Base-by-base conservation (phyloP, 2,797 vertebrate genomes). In the Scyliorhinus canicula region DNA sequence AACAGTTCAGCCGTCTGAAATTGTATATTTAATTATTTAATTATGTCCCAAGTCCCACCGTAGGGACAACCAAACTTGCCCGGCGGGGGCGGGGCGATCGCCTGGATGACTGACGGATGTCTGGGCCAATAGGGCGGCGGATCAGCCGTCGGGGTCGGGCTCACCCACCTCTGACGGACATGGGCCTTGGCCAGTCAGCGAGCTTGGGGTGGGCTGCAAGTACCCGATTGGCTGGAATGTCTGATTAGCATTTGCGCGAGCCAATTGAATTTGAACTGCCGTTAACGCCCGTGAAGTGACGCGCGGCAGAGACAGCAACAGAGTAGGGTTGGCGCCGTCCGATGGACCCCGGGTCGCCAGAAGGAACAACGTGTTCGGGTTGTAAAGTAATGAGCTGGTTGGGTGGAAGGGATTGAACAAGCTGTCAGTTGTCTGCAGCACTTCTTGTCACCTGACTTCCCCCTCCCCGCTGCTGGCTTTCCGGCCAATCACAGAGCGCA, bases 141-240 rank as follows among this genome's bases (percentile, higher is more conserved):
- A 0, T 1, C 52, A 0, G 40, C 24, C 88, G 12, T 63, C 1
- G 11, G 11, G 40, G 60, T 57, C 7, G n/a, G 57, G 60, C 8
- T 65, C 24, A 9, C 11, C 6, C 12, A 12, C 5, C 4, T 9
- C 24, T 4, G 21, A 12, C 4, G 24, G 88, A 26, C 6, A 19
- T 91, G 7, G 0, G 5, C 0, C 3, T 19, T 0, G 19, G 35
- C 57, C 69, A 9, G 63, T 91, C 16, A 24, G n/a, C 3, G 55
- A 6, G 55, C 55, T 31, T 31, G 0, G 50, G 2, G 55, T 0
- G 1, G 55, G 31, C 0, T n/a, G 14, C 0, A 35, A 35, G 35
- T 9, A 57, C 1, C 2, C 0, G 1, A 55, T 31, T 35, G 28
- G 50, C 26, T 16, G 0, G 19, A 35, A 0, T 2, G 16, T 24